These are phyloP conservation scores for Orbicella faveolata DNA, from an alignment of 64 coral and sea anemone genomes.

Conservation along the genomic window DNA sequence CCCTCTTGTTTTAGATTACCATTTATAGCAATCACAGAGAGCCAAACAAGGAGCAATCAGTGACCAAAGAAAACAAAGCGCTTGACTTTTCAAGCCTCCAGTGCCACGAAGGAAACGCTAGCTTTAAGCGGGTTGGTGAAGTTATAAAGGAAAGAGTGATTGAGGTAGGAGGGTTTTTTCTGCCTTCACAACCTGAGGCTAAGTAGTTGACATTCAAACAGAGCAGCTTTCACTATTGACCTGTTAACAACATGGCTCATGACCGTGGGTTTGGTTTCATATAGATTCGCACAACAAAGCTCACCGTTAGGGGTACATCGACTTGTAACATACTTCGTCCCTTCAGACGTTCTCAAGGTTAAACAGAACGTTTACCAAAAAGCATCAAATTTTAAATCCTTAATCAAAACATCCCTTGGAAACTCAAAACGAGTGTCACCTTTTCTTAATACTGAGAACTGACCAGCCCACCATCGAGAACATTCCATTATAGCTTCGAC, in stretches of 20 bases:
- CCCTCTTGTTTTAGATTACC: background rate
- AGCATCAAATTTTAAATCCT: conserved; percentile 19
- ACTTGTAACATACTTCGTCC: background rate
- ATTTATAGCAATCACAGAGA: background rate
- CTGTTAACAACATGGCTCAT: too few species aligned
- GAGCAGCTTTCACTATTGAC: background rate
- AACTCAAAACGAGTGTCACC: background rate
- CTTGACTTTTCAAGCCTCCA: background rate
- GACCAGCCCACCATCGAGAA: background rate
- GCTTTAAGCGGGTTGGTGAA: background rate
- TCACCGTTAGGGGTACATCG: background rate
- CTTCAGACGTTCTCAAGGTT: background rate
- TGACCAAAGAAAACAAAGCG: too few species aligned
- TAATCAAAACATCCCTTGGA: conserved; percentile 17
- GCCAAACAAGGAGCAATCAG: too few species aligned
- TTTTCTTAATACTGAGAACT: background rate
- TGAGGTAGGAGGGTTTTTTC: background rate
- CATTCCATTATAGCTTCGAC: background rate
- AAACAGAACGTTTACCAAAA: conserved; percentile 23
- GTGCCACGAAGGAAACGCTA: background rate
- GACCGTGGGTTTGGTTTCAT: too few species aligned
- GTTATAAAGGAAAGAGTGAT: background rate
- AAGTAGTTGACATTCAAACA: background rate
- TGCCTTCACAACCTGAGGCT: background rate
- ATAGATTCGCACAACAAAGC: too few species aligned